Evolutionary conservation across 2,888 invertebrate species (phyloP).

Genomic region (Spisula solida): DNA sequence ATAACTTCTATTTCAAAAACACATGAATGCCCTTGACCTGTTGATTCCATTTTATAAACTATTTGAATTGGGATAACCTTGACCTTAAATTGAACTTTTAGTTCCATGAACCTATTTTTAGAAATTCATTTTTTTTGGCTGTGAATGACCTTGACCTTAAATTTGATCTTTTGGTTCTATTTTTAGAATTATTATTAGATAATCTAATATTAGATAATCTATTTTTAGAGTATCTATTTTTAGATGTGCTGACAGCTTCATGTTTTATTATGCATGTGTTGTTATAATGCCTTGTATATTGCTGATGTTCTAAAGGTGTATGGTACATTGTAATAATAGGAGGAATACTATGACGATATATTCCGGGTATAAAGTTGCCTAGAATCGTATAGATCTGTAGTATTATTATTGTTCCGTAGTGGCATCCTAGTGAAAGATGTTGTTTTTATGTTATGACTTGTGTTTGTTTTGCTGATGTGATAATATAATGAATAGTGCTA

Average conservation of each 20-base stretch:
- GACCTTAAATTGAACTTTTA: constrained; percentile 8
- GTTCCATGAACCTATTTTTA: constrained; percentile 4
- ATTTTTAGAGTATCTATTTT: constrained; percentile 20
- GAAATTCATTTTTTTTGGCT: not conserved
- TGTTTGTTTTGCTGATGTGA: not conserved
- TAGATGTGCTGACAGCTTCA: not conserved
- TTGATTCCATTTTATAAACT: too few relatives aligned
- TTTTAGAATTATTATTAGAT: not conserved
- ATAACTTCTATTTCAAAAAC: not conserved
- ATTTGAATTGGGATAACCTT: not conserved
- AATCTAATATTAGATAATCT: not conserved
- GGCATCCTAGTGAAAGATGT: not conserved
- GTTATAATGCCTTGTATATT: not conserved
- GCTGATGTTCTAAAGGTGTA: not conserved
- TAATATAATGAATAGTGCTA: not conserved
- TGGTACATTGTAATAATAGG: not conserved
- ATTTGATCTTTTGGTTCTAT: not conserved
- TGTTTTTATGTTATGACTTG: not conserved
- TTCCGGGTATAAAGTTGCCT: not conserved
- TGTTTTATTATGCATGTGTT: constrained; percentile 10
- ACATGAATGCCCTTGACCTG: too few relatives aligned
- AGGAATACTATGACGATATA: not conserved
- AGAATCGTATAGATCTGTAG: not conserved
- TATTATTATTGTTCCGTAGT: not conserved
- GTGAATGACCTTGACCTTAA: not conserved